phyloP scores from a whole-genome alignment of 1,140 invertebrate genomes.

The Aphelenchoides avenae region DNA sequence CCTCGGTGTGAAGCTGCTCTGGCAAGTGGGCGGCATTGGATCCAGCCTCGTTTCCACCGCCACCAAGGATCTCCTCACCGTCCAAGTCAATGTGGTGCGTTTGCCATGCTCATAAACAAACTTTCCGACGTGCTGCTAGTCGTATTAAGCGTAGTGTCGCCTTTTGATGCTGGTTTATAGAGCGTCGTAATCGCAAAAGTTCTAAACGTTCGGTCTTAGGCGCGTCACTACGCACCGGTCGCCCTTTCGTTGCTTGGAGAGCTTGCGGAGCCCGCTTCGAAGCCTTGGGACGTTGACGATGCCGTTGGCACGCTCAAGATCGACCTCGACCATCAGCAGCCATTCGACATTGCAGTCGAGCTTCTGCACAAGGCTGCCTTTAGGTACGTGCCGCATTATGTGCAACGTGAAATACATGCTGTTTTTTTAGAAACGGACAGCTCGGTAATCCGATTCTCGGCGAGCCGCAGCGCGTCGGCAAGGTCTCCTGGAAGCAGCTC shows the following conservation, averaged over 20 bases:
- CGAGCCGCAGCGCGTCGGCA: slow-evolving; percentile 21
- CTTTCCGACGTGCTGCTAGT: slow-evolving; percentile 23
- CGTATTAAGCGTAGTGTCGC: not conserved
- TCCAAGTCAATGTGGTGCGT: slow-evolving; percentile 47
- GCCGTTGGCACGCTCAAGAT: slow-evolving; percentile 21
- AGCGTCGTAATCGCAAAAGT: slow-evolving; percentile 1
- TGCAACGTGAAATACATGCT: not conserved
- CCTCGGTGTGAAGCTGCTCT: slow-evolving; percentile 50
- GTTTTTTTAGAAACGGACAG: slow-evolving; percentile 39
- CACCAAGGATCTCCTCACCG: slow-evolving; percentile 46
- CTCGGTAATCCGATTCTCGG: slow-evolving; percentile 51
- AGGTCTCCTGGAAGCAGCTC: slow-evolving; percentile 29
- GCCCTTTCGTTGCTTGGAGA: slow-evolving; percentile 54
- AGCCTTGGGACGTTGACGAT: slow-evolving; percentile 54
- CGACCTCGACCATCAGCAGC: slow-evolving; percentile 30
- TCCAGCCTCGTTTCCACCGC: slow-evolving; percentile 26
- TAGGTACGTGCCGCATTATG: slow-evolving; percentile 15
- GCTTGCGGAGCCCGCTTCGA: slow-evolving; percentile 44
- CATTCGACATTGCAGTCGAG: slow-evolving; percentile 46
- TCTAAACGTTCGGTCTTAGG: slow-evolving; percentile 14
- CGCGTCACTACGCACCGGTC: slow-evolving; percentile 40
- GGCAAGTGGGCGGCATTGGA: slow-evolving; percentile 45
- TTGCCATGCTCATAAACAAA: not conserved
- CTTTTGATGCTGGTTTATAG: slow-evolving; percentile 13
- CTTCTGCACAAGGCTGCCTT: slow-evolving; percentile 50